Percentiles rank a stretch among this genome's conserved stretches.
These are phyloP conservation scores for Oryzias javanicus DNA, from an alignment of 2,113 vertebrate species.

Conservation along the genomic window DNA sequence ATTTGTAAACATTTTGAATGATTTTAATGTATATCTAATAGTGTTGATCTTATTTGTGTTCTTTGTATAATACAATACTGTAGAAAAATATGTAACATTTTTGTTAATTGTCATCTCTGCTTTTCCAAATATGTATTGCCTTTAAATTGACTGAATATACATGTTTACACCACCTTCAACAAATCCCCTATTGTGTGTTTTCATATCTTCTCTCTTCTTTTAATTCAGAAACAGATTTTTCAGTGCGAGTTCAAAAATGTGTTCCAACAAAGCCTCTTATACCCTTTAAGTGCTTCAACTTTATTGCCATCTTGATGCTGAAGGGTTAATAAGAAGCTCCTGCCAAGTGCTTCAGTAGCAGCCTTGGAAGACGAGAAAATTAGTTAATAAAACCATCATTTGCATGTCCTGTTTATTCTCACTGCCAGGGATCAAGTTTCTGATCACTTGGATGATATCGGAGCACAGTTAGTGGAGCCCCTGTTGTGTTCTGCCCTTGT, in stretches of 20 bases:
- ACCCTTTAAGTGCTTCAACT: slow-evolving; percentile 8
- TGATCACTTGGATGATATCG: slow-evolving; percentile 19
- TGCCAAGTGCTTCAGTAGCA: slow-evolving; percentile 28
- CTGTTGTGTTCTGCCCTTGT: slow-evolving; percentile 36
- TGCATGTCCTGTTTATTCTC: slow-evolving; percentile 36
- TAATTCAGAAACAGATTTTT: too few species aligned
- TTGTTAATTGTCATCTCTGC: too few species aligned
- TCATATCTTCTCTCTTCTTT: too few species aligned
- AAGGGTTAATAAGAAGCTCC: slow-evolving; percentile 22
- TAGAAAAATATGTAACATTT: too few species aligned
- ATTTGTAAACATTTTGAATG: too few species aligned
- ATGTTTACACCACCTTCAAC: too few species aligned
- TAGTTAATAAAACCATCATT: slow-evolving; percentile 27
- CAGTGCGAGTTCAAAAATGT: background rate
- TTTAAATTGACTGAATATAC: too few species aligned
- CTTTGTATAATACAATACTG: too few species aligned
- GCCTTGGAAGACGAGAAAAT: slow-evolving; percentile 17
- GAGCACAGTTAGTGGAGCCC: slow-evolving; percentile 15
- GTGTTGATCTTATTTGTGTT: too few species aligned
- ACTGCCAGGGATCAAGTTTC: slow-evolving; percentile 33
- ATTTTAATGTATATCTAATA: too few species aligned
- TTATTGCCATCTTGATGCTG: slow-evolving; percentile 11
- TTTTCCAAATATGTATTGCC: too few species aligned
- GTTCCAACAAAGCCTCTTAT: slow-evolving; percentile 9
- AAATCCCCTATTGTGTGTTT: too few species aligned